These are phyloP conservation scores for Ahaetulla prasina DNA, from an alignment of 2,113 vertebrate species.

Conservation along the genomic window DNA sequence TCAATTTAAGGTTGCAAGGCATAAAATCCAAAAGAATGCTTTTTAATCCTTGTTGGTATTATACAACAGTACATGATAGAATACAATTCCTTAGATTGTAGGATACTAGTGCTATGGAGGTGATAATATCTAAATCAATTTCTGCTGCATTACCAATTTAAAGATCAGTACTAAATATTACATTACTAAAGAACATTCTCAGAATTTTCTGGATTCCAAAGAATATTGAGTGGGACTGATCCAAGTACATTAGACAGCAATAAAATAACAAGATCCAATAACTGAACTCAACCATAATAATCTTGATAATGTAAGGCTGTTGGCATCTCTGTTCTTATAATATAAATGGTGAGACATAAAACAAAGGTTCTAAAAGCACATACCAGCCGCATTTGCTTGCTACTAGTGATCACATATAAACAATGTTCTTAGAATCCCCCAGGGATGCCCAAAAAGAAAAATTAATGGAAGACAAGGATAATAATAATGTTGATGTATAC, in stretches of 20 bases:
- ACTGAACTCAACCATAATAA: not conserved
- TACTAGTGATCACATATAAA: not conserved
- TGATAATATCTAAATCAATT: not conserved
- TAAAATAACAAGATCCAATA: not conserved
- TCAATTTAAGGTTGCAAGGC: not conserved
- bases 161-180: not conserved
- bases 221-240: not conserved
- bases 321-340: not conserved
- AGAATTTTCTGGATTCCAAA: not conserved
- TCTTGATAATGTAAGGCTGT: not conserved
- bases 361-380: not conserved
- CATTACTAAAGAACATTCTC: not conserved
- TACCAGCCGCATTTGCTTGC: not conserved
- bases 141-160: not conserved
- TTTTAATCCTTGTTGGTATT: not conserved
- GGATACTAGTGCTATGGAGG: not conserved
- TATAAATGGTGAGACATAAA: not conserved
- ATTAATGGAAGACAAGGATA: not conserved
- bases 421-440: not conserved
- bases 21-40: not conserved
- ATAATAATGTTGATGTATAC: not conserved
- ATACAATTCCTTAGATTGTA: no score
- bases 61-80: not conserved
- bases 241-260: not conserved
- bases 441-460: not conserved